These are phyloP conservation scores for Prionailurus viverrinus DNA, from an alignment of 2,113 vertebrate genomes.

Conservation along the genomic window DNA sequence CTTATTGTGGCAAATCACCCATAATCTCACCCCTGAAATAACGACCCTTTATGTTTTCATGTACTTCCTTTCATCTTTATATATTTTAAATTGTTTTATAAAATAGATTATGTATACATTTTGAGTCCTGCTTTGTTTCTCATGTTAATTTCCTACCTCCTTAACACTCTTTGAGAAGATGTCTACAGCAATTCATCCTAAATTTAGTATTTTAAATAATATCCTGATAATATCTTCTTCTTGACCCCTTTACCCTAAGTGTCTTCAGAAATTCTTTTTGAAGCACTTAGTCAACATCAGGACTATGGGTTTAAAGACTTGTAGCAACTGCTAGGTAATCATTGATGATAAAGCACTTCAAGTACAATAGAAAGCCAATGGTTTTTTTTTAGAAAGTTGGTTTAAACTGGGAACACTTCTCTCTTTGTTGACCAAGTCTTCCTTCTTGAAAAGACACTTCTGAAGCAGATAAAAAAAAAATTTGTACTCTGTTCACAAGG, in stretches of 20 bases:
- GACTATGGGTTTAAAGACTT: slow-evolving; percentile 58
- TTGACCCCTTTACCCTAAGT: slow-evolving; percentile 42
- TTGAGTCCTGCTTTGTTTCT: slow-evolving; percentile 22
- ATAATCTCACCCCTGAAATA: not conserved
- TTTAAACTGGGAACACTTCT: slow-evolving; percentile 73
- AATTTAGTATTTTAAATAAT: slow-evolving; percentile 46
- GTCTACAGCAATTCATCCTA: not conserved
- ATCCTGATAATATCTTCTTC: slow-evolving; percentile 54
- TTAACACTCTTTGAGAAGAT: not conserved
- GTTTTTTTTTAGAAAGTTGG: slow-evolving; percentile 71
- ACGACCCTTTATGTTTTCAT: not conserved
- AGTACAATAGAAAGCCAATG: slow-evolving; percentile 62
- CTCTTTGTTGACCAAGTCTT: slow-evolving; percentile 79
- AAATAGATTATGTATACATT: not conserved
- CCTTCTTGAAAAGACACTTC: slow-evolving; percentile 75
- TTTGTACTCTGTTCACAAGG: slow-evolving; percentile 65
- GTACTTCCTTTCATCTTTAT: not conserved
- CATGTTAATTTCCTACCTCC: not conserved
- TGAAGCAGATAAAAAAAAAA: slow-evolving; percentile 77
- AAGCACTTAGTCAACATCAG: slow-evolving; percentile 69
- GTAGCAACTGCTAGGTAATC: slow-evolving; percentile 59
- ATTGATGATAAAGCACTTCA: slow-evolving; percentile 62
- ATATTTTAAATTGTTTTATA: not conserved
- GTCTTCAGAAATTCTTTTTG: slow-evolving; percentile 66
- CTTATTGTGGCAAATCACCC: not conserved